Conservation (phyloP, 2,113 vertebrate species). For the Callocephalon fimbriatum region DNA sequence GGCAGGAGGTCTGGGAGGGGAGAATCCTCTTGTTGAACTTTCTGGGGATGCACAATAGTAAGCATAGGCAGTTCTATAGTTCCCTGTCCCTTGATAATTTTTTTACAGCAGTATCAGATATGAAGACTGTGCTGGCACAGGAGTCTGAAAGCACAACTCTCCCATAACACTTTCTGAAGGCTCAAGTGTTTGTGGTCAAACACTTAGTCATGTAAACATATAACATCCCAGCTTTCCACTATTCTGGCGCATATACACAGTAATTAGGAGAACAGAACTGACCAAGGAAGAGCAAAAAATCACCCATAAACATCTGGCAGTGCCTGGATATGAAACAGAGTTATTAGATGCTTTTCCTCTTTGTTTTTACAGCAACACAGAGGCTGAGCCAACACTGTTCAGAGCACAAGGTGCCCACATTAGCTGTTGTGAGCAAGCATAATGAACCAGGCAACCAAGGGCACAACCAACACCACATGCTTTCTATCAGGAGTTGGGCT, state of each 20-base stretch:
- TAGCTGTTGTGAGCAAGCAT: background rate
- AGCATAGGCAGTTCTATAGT: background rate
- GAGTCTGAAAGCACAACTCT: background rate
- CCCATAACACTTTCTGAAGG: background rate
- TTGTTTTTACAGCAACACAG: background rate
- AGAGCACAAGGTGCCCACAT: background rate
- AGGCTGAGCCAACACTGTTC: background rate
- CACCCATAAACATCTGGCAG: background rate
- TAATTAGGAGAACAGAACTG: background rate
- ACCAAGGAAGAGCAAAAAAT: background rate
- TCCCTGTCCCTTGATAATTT: background rate
- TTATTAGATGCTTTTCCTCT: background rate
- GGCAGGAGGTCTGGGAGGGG: fast-evolving
- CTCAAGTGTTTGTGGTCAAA: background rate
- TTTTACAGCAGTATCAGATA: background rate
- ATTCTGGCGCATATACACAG: background rate
- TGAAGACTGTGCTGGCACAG: background rate
- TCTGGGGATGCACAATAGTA: background rate
- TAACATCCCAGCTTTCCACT: background rate
- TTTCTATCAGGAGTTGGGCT: background rate
- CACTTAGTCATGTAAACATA: background rate
- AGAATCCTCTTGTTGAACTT: background rate
- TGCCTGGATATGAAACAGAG: background rate
- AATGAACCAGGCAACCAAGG: background rate
- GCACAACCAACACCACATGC: background rate